Base-by-base conservation (phyloP, 2,113 vertebrate genomes). In the Microcebus tavaratra region DNA sequence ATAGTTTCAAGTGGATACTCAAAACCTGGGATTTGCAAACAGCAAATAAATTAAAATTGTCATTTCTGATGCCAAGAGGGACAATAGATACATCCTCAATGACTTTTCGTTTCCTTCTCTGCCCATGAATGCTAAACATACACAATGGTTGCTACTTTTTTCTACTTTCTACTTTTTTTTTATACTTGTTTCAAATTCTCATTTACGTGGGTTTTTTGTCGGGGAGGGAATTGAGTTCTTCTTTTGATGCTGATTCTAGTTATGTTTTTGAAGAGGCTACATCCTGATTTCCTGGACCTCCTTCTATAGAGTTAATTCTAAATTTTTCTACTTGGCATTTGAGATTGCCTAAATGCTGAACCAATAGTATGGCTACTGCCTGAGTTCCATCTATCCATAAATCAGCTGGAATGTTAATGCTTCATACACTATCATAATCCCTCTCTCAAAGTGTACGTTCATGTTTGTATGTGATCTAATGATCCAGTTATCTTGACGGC, bases 31-130 rank as follows among this genome's bases (percentile, higher is more conserved):
- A 10, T 81, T 84, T 95, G 96, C 94, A 76, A 96, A 88, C 82
- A 90, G 8, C 68, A 80, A 61, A 84, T 7, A 86, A 39, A 42
- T 94, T 36, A 65, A 97, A 96, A 97, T 95, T 76, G 2, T 68
- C 72, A 67, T 55, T 34, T 59, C 18, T 95, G 4, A 23, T 95
- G 59, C 36, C 94, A 95, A 96, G 82, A 39, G 93, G 6, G 72
- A 5, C 5, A 72, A 34, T 55, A 12, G 50, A 10, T n/a, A 94
- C 34, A 36, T 9, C 8, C 57, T 88, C 29, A 88, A 59, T 29
- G 42, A 45, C 55, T 85, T 84, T 55, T 73, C 1, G 11, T 17
- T 94, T 45, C 23, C 93, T 92, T 93, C 6, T 53, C 42, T 94
- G 3, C 0, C 11, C 48, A 96, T 87, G 45, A 84, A 15, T 48